phyloP scores from a whole-genome alignment of 1,140 invertebrate species.

The honey bee (Apis mellifera) region DNA sequence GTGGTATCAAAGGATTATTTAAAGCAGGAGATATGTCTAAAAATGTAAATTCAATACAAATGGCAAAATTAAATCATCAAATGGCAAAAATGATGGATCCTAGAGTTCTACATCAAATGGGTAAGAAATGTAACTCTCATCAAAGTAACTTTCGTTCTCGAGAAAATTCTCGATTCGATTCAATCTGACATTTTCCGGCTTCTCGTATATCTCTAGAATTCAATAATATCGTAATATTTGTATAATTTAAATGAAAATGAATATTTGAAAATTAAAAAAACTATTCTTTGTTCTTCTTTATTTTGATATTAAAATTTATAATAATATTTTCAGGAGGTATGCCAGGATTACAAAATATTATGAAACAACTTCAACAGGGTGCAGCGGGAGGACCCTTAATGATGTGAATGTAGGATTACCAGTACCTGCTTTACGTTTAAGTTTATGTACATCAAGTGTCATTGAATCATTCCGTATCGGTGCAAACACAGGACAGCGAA shows the following conservation, averaged over 20 bases:
- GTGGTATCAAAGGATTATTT: constrained; percentile 99
- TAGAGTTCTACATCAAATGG: constrained; percentile 96
- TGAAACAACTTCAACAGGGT: constrained; percentile 97
- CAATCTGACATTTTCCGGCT: too few species aligned
- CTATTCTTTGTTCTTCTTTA: constrained; percentile 2
- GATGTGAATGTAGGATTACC: too few species aligned
- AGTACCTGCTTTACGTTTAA: too few species aligned
- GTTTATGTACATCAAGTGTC: too few species aligned
- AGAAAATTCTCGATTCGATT: too few species aligned
- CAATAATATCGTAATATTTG: neutral
- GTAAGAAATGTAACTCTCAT: constrained; percentile 76
- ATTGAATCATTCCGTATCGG: too few species aligned
- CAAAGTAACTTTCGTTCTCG: too few species aligned
- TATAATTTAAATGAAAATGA: neutral
- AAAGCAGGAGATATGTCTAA: constrained; percentile 99
- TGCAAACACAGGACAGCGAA: too few species aligned
- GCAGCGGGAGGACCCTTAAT: constrained; percentile 85
- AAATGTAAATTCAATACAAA: constrained; percentile 99
- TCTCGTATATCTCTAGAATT: too few species aligned
- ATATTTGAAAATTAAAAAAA: neutral
- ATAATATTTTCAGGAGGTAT: constrained; percentile 90
- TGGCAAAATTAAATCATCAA: constrained; percentile 99
- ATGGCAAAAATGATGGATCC: constrained; percentile 99
- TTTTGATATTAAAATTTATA: neutral
- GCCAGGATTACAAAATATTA: constrained; percentile 98